Conservation (phyloP, 2,797 vertebrate genomes). For the Hybognathus amarus region DNA sequence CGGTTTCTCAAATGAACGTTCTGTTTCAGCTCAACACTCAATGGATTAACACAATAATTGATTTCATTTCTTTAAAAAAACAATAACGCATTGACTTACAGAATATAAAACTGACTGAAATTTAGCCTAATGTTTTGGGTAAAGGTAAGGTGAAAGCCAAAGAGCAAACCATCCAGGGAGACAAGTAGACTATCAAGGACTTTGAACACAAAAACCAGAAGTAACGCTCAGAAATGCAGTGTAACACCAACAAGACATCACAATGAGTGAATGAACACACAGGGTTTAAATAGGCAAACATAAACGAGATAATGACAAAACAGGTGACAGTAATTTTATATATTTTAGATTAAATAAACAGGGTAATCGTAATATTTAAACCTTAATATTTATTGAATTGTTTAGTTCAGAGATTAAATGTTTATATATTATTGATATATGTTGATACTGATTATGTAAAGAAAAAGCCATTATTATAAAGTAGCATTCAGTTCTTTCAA, state of each 20-base stretch:
- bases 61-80: background rate
- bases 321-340: too few relatives aligned
- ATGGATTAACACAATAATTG: background rate
- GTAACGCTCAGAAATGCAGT: too few relatives aligned
- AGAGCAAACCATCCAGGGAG: too few relatives aligned
- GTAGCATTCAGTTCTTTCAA: background rate
- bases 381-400: background rate
- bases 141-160: too few relatives aligned
- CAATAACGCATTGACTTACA: background rate
- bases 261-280: too few relatives aligned
- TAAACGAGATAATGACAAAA: too few relatives aligned
- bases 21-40: background rate
- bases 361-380: background rate
- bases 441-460: background rate
- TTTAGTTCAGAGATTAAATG: background rate
- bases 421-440: background rate
- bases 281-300: too few relatives aligned
- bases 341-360: background rate
- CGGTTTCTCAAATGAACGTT: background rate
- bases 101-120: background rate
- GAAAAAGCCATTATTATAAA: background rate
- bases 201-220: too few relatives aligned
- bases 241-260: too few relatives aligned
- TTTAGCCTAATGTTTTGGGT: background rate
- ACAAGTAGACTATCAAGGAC: too few relatives aligned